A percentile compares a stretch with the other conserved stretches of the same genome.
phyloP scores from a whole-genome alignment of 2,888 invertebrate genomes.

The Lypha dubia region DNA sequence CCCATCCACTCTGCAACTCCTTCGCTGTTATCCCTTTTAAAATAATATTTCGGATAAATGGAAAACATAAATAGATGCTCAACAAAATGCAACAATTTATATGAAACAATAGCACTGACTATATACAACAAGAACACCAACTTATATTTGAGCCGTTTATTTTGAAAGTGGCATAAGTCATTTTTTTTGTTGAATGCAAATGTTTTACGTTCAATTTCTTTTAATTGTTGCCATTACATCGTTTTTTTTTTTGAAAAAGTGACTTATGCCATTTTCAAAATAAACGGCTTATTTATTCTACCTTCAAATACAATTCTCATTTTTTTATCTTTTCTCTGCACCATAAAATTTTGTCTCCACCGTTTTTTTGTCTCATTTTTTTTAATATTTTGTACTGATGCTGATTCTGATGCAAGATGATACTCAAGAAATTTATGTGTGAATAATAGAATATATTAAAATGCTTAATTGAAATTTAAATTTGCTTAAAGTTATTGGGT shows the following conservation, averaged over 20 bases:
- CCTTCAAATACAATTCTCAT: neutral
- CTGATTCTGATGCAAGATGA: neutral
- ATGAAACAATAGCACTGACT: neutral
- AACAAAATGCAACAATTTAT: conserved; percentile 3
- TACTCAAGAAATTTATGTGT: conserved; percentile 2
- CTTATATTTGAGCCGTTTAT: too few relatives aligned
- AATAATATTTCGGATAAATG: neutral
- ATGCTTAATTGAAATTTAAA: conserved; percentile 66
- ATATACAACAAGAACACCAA: neutral
- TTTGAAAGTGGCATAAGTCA: too few relatives aligned
- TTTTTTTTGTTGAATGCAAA: too few relatives aligned
- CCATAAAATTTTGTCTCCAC: conserved; percentile 8
- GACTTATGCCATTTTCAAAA: too few relatives aligned
- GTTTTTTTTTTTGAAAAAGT: too few relatives aligned
- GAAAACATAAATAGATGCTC: neutral
- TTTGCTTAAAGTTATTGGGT: conserved; percentile 65
- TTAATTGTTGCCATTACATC: too few relatives aligned
- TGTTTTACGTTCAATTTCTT: too few relatives aligned
- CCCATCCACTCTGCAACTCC: neutral
- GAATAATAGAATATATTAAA: conserved; percentile 45
- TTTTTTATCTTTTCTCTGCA: conserved; percentile 13
- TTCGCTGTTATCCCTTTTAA: neutral
- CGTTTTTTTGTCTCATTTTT: too few relatives aligned
- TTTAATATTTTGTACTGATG: too few relatives aligned
- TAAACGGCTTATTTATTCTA: too few relatives aligned